These are phyloP conservation scores for Cryptocheilus praepositus DNA, from an alignment of 2,888 invertebrate genomes.

Conservation along the genomic window DNA sequence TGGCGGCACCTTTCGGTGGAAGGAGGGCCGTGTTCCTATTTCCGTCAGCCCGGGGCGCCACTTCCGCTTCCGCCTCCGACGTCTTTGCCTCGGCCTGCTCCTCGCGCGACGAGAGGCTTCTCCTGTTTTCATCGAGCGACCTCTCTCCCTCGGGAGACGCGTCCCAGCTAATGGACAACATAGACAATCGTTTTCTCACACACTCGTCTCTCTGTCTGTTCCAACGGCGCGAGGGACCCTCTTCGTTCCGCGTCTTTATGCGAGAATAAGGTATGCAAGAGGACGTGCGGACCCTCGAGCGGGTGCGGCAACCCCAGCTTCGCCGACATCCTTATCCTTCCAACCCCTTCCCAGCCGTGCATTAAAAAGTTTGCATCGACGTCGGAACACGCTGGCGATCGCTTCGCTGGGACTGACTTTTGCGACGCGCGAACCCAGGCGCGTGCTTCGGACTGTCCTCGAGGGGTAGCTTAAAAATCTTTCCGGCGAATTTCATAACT, in stretches of 20 bases:
- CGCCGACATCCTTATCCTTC: slow-evolving; percentile 2
- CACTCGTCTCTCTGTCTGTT: not conserved
- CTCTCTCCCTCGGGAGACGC: slow-evolving; percentile 53
- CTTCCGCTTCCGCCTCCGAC: slow-evolving; percentile 45
- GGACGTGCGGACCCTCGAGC: too few species aligned
- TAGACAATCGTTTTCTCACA: slow-evolving; percentile 5
- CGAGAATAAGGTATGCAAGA: too few species aligned
- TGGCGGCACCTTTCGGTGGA: slow-evolving; percentile 37
- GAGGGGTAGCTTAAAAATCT: too few species aligned
- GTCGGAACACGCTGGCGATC: too few species aligned
- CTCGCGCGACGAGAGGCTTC: slow-evolving; percentile 34
- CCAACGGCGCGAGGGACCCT: too few species aligned
- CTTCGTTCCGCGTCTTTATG: not conserved
- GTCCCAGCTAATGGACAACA: slow-evolving; percentile 60
- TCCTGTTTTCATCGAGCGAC: slow-evolving; percentile 47
- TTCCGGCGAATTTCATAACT: too few species aligned
- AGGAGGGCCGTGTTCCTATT: slow-evolving; percentile 52
- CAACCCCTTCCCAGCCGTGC: not conserved
- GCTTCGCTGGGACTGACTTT: too few species aligned
- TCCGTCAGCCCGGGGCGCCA: slow-evolving; percentile 44
- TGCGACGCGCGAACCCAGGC: too few species aligned
- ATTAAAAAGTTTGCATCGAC: too few species aligned
- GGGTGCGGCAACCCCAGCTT: not conserved
- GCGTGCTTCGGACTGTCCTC: too few species aligned
- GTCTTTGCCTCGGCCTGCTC: slow-evolving; percentile 42